Base-by-base conservation (phyloP, 2,113 vertebrate genomes). In the Anthoscopus minutus region DNA sequence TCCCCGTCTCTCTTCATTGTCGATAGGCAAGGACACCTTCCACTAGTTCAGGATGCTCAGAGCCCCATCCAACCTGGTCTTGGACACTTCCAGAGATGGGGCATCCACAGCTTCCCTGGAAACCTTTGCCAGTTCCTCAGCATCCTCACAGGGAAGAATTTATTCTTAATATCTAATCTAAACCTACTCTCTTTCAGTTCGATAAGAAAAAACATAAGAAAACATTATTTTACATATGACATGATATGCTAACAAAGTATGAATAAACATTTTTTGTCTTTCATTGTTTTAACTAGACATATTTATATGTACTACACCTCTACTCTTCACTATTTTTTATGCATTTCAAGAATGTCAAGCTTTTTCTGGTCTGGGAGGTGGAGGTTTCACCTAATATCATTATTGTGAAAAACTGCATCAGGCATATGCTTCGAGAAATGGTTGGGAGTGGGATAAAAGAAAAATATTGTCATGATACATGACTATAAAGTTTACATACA, bases 21-120 rank as follows among this genome's bases (percentile, higher is more conserved):
- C n/a, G n/a, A n/a, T n/a, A n/a, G n/a, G n/a, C n/a, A n/a, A 7
- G 7, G 22, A 17, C 38, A 53, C 9, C 33, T 71, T 17, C 27
- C 38, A 17, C 16, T 14, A 8, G 7, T 4, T 17, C 56, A 71
- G 33, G 11, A 0, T 53, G 6, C 38, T 44, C 27, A 0, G 1
- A 71, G 13, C 33, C 21, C 21, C 7, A 7, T 27, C 17, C 33
- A 37, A 6, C 8, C 17, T 31, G 13, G 3, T 13, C 21, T 44
- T 25, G 47, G 17, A 31, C 47, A 53, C 10, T 53, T 16, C 37
- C 80, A 61, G 21, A 45, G 13, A 25, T 51, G 47, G 10, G 11
- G 0, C 6, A 47, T 2, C 3, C 11, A 25, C 56, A 79, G 4
- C 16, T 78, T 40, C 40, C 4, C 13, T 38, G n/a, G 20, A 8